These are phyloP conservation scores for Pampus argenteus DNA, from an alignment of 2,797 vertebrate genomes.

Conservation along the genomic window DNA sequence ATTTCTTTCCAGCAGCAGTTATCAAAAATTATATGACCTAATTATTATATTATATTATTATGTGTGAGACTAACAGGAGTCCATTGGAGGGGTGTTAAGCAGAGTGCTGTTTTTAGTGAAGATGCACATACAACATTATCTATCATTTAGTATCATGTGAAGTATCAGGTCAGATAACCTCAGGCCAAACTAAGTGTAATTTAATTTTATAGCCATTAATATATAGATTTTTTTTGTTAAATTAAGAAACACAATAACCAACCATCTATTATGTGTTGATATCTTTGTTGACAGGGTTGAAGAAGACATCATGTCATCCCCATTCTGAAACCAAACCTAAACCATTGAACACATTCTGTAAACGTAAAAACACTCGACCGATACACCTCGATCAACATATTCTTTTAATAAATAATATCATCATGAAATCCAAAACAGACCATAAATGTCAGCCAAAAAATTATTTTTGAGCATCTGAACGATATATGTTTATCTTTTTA, in stretches of 20 bases:
- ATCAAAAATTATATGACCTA: not conserved
- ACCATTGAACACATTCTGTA: not conserved
- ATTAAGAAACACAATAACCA: too few species aligned
- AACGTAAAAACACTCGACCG: slow-evolving; percentile 10
- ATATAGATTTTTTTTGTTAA: too few species aligned
- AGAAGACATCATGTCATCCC: not conserved
- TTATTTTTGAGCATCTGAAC: slow-evolving; percentile 30
- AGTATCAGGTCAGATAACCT: too few species aligned
- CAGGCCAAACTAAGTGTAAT: too few species aligned
- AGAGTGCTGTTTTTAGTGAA: not conserved
- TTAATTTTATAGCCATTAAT: too few species aligned
- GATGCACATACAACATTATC: not conserved
- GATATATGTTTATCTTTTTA: slow-evolving; percentile 26
- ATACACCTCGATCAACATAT: slow-evolving; percentile 66
- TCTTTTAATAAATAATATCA: slow-evolving; percentile 78
- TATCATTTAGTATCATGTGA: not conserved
- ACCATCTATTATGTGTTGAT: not conserved
- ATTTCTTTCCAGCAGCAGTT: not conserved
- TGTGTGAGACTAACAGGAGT: not conserved
- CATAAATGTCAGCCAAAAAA: not conserved
- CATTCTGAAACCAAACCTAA: not conserved
- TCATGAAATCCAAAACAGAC: slow-evolving; percentile 54
- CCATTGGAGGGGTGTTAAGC: not conserved
- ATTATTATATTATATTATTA: slow-evolving; percentile 17
- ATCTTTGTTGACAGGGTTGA: not conserved